Evolutionary conservation across 2,113 vertebrate genomes (phyloP).

Genomic region (Ceuthmochares aereus): DNA sequence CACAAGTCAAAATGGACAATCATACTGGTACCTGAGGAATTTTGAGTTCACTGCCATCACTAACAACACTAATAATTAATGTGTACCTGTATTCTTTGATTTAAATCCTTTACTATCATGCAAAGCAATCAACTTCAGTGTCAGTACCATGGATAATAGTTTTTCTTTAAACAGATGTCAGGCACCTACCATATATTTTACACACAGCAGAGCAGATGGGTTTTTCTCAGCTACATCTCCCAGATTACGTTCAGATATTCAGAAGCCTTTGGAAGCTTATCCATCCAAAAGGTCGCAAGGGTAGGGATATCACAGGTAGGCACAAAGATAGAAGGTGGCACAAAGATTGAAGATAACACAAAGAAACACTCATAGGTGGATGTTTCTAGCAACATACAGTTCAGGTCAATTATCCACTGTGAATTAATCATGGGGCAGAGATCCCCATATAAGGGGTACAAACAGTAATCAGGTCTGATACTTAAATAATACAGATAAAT

Average conservation of each 20-base stretch:
- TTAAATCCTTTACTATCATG: background rate
- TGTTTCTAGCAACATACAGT: background rate
- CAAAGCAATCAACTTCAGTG: background rate
- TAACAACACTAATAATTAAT: background rate
- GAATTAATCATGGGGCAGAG: background rate
- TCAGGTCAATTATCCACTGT: background rate
- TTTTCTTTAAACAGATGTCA: background rate
- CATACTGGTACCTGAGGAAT: background rate
- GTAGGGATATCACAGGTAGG: background rate
- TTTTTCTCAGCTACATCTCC: background rate
- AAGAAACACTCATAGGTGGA: background rate
- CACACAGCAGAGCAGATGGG: background rate
- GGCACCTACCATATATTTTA: background rate
- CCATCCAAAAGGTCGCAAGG: background rate
- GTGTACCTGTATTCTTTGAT: background rate
- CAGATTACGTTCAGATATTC: background rate
- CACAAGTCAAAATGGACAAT: background rate
- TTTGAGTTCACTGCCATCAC: background rate
- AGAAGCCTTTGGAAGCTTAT: background rate
- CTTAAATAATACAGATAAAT: background rate
- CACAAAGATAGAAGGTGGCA: background rate
- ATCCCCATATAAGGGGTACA: background rate
- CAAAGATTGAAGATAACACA: background rate
- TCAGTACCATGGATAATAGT: fast-evolving
- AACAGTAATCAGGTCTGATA: background rate